Percentiles rank a stretch among this genome's conserved stretches.
Conservation (phyloP, 2,113 vertebrate genomes). For the Vimba vimba region DNA sequence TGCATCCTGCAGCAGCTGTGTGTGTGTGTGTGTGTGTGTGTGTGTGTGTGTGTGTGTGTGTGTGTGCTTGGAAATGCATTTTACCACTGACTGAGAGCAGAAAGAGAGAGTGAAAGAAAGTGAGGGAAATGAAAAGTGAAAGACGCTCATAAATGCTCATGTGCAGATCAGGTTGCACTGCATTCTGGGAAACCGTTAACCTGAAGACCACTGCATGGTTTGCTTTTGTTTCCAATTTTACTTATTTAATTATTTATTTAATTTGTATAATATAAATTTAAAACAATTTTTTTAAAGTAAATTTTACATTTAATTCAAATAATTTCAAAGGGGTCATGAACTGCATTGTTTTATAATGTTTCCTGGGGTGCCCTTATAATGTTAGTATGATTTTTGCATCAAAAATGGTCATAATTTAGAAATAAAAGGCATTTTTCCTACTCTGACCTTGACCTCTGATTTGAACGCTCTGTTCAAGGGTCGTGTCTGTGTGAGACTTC, state of each 20-base stretch:
- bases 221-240: not conserved
- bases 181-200: slow-evolving; percentile 2
- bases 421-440: too few relatives aligned
- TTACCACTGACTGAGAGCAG: not conserved
- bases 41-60: not conserved
- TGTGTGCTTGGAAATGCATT: not conserved
- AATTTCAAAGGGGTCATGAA: too few relatives aligned
- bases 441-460: too few relatives aligned
- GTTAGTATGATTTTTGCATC: too few relatives aligned
- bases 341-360: too few relatives aligned
- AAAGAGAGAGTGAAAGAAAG: not conserved
- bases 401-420: too few relatives aligned
- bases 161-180: not conserved
- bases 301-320: too few relatives aligned
- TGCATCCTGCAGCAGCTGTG: slow-evolving; percentile 52
- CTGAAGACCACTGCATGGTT: not conserved
- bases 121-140: slow-evolving; percentile 5
- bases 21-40: slow-evolving; percentile 24
- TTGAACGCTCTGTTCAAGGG: too few relatives aligned
- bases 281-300: too few relatives aligned
- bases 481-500: too few relatives aligned
- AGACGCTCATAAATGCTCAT: not conserved
- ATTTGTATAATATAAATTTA: not conserved
- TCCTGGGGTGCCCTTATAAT: too few relatives aligned
- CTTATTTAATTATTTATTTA: not conserved